phyloP scores from a whole-genome alignment of 2,797 vertebrate genomes.

The Cossypha niveicapilla region DNA sequence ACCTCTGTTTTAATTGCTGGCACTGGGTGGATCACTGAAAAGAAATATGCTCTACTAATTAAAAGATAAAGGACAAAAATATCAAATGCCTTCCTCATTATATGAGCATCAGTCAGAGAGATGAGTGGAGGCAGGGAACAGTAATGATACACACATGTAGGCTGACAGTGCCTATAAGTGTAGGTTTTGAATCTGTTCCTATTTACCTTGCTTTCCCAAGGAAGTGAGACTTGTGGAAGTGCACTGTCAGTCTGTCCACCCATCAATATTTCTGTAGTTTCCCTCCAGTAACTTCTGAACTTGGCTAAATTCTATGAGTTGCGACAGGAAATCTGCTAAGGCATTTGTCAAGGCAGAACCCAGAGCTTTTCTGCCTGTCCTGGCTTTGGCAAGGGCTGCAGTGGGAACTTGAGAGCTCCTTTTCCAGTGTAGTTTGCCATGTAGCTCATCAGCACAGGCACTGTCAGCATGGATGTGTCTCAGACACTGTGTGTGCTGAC shows the following conservation, averaged over 20 bases:
- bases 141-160: neutral
- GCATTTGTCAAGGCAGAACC: neutral
- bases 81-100: slow-evolving; percentile 7
- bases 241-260: neutral
- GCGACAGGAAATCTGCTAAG: neutral
- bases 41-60: slow-evolving; percentile 21
- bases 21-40: neutral
- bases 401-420: accelerated
- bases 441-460: neutral
- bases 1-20: neutral
- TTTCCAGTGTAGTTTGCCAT: neutral
- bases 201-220: neutral
- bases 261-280: neutral
- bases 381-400: neutral
- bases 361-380: neutral
- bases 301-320: neutral
- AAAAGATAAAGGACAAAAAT: slow-evolving; percentile 35
- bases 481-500: accelerated
- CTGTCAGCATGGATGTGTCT: neutral
- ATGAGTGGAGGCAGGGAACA: neutral
- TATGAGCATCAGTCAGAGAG: neutral
- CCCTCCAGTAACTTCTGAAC: neutral
- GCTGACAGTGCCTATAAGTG: neutral
- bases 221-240: neutral
- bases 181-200: neutral